These are phyloP conservation scores for Macrotus californicus DNA, from an alignment of 2,113 vertebrate genomes.

Conservation along the genomic window DNA sequence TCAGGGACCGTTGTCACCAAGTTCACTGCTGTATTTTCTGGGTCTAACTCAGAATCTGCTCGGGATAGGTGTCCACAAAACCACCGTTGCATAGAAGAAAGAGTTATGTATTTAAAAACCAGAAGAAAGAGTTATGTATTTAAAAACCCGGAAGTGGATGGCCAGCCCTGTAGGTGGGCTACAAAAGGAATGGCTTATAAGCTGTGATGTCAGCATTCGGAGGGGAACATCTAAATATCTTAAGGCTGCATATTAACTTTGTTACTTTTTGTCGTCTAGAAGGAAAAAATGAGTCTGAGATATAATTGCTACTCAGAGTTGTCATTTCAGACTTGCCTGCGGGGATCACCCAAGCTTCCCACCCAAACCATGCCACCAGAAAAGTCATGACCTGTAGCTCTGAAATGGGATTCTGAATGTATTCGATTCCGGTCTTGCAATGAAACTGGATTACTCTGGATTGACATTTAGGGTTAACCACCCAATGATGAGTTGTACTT, in stretches of 20 bases:
- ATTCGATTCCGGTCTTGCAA: neutral
- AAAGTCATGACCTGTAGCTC: neutral
- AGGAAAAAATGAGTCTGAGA: neutral
- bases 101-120: neutral
- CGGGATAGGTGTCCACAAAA: neutral
- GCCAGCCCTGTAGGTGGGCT: neutral
- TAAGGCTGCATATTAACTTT: neutral
- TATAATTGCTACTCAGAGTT: neutral
- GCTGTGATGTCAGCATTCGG: neutral
- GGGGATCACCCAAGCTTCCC: neutral
- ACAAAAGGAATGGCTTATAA: neutral
- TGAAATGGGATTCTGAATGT: neutral
- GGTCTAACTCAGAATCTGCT: neutral
- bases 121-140: neutral
- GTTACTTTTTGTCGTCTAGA: neutral
- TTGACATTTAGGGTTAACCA: neutral
- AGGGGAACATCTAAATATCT: neutral
- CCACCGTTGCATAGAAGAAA: neutral
- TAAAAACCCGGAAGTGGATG: neutral
- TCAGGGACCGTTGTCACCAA: neutral
- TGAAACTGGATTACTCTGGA: neutral
- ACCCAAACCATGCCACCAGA: neutral
- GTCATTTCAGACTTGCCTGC: neutral
- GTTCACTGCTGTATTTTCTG: neutral
- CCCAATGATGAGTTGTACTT: neutral